Evolutionary conservation across 2,113 vertebrate species (phyloP).

Genomic region (Calonectris borealis): DNA sequence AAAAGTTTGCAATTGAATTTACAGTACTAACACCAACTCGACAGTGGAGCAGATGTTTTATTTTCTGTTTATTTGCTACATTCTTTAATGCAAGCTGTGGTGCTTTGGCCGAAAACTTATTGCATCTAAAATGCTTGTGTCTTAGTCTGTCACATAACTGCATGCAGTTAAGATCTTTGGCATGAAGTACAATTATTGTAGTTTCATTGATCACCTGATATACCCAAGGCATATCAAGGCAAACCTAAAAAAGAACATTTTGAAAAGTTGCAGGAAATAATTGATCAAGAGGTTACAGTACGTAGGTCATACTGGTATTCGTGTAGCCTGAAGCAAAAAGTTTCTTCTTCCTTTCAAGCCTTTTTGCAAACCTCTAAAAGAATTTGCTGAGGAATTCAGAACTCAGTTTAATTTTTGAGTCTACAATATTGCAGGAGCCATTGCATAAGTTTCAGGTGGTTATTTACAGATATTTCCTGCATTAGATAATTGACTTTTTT

Average conservation of each 20-base stretch:
- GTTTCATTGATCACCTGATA: not conserved
- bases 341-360: constrained; percentile 20
- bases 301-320: constrained; percentile 45
- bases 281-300: constrained; percentile 44
- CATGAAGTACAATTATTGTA: not conserved
- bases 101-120: not conserved
- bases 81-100: not conserved
- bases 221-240: not conserved
- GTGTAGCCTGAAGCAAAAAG: constrained; percentile 42
- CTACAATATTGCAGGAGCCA: constrained; percentile 28
- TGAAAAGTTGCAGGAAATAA: constrained; percentile 51
- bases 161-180: not conserved
- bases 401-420: constrained; percentile 44
- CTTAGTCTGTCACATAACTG: not conserved
- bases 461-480: constrained; percentile 43
- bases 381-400: constrained; percentile 57
- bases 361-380: constrained; percentile 46
- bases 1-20: not conserved
- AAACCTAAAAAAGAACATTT: not conserved
- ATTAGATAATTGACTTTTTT: constrained; percentile 56
- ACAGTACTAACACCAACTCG: not conserved
- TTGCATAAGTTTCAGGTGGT: constrained; percentile 53
- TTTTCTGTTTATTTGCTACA: constrained; percentile 1
- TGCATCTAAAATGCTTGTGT: not conserved
- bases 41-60: not conserved